Evolutionary conservation across 2,797 vertebrate genomes (phyloP).

Genomic region (Muscicapa comitata): DNA sequence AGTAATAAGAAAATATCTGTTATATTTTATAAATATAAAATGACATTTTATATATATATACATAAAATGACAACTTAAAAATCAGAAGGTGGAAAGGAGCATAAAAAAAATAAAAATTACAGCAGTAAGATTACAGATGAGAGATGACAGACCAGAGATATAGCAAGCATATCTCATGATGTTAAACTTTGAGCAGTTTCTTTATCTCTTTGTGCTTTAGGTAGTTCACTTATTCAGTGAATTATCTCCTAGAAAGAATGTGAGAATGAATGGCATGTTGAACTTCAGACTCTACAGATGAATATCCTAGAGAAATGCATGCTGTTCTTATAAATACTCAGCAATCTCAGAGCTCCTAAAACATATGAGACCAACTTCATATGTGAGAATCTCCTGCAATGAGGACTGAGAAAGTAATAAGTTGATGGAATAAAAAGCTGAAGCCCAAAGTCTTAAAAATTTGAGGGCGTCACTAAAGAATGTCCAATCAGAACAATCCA

Average conservation of each 20-base stretch:
- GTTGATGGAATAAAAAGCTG: neutral
- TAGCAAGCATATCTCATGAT: rapidly evolving
- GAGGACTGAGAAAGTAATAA: neutral
- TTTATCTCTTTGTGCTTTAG: neutral
- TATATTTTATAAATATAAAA: too few relatives aligned
- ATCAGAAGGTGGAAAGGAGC: neutral
- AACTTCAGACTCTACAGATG: neutral
- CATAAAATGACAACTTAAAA: neutral
- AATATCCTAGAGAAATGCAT: neutral
- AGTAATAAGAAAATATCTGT: neutral
- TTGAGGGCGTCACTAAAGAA: neutral
- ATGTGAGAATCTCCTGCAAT: neutral
- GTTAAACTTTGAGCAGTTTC: neutral
- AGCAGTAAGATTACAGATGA: neutral
- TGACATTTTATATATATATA: too few relatives aligned
- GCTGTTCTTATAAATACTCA: neutral
- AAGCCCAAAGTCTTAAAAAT: neutral
- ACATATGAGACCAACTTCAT: neutral
- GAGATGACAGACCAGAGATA: neutral
- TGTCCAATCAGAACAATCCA: neutral
- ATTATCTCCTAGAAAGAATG: neutral
- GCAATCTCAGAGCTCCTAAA: neutral
- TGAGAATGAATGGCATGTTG: neutral
- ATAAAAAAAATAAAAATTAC: neutral
- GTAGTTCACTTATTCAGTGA: neutral